A percentile compares a stretch with the other conserved stretches of the same genome.
phyloP scores from a whole-genome alignment of 2,113 vertebrate genomes.

The Hirundichthys speculiger region DNA sequence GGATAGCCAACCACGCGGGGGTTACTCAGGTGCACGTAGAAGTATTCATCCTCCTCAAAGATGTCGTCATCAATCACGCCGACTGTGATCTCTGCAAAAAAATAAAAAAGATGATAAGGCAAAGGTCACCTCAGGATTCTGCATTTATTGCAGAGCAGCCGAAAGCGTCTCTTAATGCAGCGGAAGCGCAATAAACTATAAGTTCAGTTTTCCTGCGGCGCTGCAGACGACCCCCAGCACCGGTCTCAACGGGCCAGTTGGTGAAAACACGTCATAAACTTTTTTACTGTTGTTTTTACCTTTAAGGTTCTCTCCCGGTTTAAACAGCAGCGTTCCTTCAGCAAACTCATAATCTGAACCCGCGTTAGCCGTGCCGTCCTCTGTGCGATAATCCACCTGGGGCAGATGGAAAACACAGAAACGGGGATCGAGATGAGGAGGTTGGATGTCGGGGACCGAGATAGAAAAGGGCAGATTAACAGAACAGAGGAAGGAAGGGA shows the following conservation, averaged over 20 bases:
- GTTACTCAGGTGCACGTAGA: conserved; percentile 77
- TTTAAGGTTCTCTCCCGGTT: conserved; percentile 74
- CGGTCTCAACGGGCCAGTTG: conserved; percentile 22
- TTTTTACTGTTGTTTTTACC: conserved; percentile 42
- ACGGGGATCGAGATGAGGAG: conserved; percentile 13
- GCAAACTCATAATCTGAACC: conserved; percentile 79
- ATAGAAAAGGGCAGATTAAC: conserved; percentile 48
- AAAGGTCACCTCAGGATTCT: no score
- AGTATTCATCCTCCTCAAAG: conserved; percentile 78
- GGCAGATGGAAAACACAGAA: neutral
- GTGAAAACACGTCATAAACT: conserved; percentile 24
- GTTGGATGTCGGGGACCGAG: conserved; percentile 17
- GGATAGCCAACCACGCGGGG: conserved; percentile 68
- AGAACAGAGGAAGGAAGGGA: conserved; percentile 11
- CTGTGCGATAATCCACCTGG: conserved; percentile 78
- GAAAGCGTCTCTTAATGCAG: no score
- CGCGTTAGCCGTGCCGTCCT: conserved; percentile 76
- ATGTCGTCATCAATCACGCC: conserved; percentile 77
- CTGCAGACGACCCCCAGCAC: conserved; percentile 11
- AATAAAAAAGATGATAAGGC: no score
- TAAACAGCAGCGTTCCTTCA: conserved; percentile 75
- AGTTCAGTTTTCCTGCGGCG: neutral
- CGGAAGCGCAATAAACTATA: neutral
- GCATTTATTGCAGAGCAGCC: no score
- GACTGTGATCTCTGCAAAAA: conserved; percentile 69